These are phyloP conservation scores for Pissodes strobi DNA, from an alignment of 1,140 invertebrate species.

Conservation along the genomic window DNA sequence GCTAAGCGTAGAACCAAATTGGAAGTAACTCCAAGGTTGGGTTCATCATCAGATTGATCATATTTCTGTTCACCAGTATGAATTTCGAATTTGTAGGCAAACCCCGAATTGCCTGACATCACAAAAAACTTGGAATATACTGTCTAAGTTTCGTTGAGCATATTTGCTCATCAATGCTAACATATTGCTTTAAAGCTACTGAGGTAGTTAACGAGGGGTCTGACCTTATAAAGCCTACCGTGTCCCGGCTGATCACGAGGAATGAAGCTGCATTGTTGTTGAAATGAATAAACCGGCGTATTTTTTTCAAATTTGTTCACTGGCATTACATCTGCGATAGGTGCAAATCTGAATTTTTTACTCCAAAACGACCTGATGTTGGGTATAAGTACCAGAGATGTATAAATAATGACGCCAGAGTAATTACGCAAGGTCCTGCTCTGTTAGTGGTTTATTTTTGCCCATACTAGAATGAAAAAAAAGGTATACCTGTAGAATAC, in stretches of 20 bases:
- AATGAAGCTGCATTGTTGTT: conserved; percentile 46
- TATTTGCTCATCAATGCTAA: conserved; percentile 37
- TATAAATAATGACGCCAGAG: too few species aligned
- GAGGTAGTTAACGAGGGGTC: conserved; percentile 20
- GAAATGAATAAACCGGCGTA: conserved; percentile 46
- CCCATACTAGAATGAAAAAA: too few species aligned
- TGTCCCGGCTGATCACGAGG: conserved; percentile 42
- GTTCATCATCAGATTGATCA: neutral
- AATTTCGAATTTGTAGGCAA: conserved; percentile 37
- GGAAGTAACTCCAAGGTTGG: too few species aligned
- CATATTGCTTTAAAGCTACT: conserved; percentile 27
- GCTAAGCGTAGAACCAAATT: too few species aligned
- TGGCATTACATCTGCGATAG: conserved; percentile 48
- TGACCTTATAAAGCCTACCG: conserved; percentile 5
- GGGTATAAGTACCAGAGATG: too few species aligned
- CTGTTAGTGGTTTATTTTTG: too few species aligned
- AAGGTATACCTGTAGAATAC: too few species aligned
- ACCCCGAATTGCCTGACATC: conserved; percentile 27
- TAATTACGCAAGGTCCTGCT: too few species aligned
- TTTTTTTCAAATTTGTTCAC: conserved; percentile 53
- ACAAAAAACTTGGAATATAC: conserved; percentile 50
- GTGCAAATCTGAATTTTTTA: conserved; percentile 41
- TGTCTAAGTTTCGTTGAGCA: conserved; percentile 41
- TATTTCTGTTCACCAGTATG: conserved; percentile 22
- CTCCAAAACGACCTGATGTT: conserved; percentile 13